These are phyloP conservation scores for Charina bottae DNA, from an alignment of 2,113 vertebrate genomes.

Conservation along the genomic window DNA sequence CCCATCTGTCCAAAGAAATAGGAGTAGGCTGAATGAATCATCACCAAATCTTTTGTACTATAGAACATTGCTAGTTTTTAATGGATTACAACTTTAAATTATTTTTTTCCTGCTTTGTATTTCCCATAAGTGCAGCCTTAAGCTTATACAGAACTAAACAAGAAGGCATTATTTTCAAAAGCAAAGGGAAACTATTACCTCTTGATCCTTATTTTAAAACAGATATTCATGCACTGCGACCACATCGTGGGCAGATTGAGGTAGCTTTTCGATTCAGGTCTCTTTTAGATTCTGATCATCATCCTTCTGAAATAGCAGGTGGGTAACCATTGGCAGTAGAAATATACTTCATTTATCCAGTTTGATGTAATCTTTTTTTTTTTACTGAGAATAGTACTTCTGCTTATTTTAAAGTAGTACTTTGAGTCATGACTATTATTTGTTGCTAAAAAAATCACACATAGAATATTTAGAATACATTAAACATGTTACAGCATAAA, in stretches of 20 bases:
- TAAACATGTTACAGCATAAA: background rate
- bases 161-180: background rate
- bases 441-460: background rate
- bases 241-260: conserved; percentile 91
- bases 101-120: background rate
- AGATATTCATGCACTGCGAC: conserved; percentile 93
- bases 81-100: background rate
- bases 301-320: conserved; percentile 98
- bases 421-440: background rate
- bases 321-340: conserved; percentile 8
- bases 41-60: background rate
- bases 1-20: background rate
- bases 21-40: background rate
- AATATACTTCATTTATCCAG: background rate
- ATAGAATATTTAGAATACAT: background rate
- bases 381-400: background rate
- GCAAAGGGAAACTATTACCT: background rate
- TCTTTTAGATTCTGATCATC: conserved; percentile 95
- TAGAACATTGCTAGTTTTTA: background rate
- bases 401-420: background rate
- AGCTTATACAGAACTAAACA: background rate
- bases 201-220: conserved; percentile 22
- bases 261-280: conserved; percentile 95
- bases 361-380: background rate
- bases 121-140: background rate